Conservation (phyloP, 37 sponge, comb jelly and placozoan genomes). For the Bolinopsis microptera region DNA sequence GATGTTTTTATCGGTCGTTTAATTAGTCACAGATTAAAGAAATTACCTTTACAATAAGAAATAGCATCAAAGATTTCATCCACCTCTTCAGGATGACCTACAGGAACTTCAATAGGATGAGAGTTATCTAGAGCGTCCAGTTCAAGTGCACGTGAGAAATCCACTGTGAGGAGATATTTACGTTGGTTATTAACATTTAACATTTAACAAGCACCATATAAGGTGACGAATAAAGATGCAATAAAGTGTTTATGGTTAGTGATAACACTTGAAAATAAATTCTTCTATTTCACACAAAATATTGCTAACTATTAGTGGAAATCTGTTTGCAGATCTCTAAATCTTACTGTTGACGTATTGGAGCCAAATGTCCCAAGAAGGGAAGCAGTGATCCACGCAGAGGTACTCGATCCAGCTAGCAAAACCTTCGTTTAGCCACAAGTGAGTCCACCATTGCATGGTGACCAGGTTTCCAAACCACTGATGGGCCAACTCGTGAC, state of each 20-base stretch:
- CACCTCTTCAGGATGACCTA: conserved; percentile 87
- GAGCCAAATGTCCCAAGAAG: conserved; percentile 92
- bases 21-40: not conserved
- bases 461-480: conserved; percentile 98
- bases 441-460: conserved; percentile 99
- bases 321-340: too few relatives aligned
- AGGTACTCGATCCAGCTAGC: conserved; percentile 95
- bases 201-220: not conserved
- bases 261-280: too few relatives aligned
- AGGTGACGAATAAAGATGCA: too few relatives aligned
- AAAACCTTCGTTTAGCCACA: conserved; percentile 98
- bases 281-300: too few relatives aligned
- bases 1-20: too few relatives aligned
- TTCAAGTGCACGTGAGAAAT: conserved; percentile 76
- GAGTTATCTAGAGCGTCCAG: conserved; percentile 86
- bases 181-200: not conserved
- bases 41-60: conserved; percentile 87
- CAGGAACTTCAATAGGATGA: conserved; percentile 85
- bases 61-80: conserved; percentile 98
- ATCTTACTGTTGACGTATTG: conserved; percentile 74
- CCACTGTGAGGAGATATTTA: conserved; percentile 60
- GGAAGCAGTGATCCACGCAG: conserved; percentile 92
- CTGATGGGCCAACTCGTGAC: conserved; percentile 95
- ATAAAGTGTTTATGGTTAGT: too few relatives aligned
- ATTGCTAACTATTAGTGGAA: too few relatives aligned